These are phyloP conservation scores for Drosophila nigricruria DNA, from an alignment of 2,888 invertebrate species.

Conservation along the genomic window DNA sequence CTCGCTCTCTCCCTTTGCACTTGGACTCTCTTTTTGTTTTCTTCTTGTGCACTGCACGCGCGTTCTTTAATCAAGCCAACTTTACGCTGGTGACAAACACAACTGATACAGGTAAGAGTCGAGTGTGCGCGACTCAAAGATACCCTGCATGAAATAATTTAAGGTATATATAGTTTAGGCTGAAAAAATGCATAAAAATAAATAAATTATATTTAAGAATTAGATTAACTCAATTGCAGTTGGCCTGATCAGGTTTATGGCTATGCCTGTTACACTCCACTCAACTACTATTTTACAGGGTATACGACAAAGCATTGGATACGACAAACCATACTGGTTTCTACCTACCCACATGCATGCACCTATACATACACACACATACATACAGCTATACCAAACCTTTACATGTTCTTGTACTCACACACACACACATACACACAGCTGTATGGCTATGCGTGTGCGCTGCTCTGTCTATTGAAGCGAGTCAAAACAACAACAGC, in stretches of 20 bases:
- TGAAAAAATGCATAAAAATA: background rate
- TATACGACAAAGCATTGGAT: slow-evolving; percentile 30
- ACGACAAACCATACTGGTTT: slow-evolving; percentile 55
- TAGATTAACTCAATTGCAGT: background rate
- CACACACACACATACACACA: slow-evolving; percentile 12
- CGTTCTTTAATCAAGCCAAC: slow-evolving; percentile 54
- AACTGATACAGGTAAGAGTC: slow-evolving; percentile 14
- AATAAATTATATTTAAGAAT: no score
- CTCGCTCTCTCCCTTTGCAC: slow-evolving; percentile 19
- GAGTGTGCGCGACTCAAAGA: background rate
- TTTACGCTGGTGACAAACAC: slow-evolving; percentile 45
- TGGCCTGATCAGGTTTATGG: background rate
- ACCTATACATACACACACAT: slow-evolving; percentile 2
- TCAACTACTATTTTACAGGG: background rate
- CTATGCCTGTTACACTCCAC: no score
- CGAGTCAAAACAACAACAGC: slow-evolving; percentile 33
- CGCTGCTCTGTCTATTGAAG: slow-evolving; percentile 54
- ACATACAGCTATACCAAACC: slow-evolving; percentile 2
- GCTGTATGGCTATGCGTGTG: slow-evolving; percentile 18
- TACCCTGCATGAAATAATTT: background rate
- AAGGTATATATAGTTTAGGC: no score
- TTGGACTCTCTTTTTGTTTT: slow-evolving; percentile 21
- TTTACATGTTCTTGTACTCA: slow-evolving; percentile 28
- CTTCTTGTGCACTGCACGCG: slow-evolving; percentile 21
- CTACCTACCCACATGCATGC: slow-evolving; percentile 37